Conservation (phyloP, 1,140 invertebrate genomes). For the Penaeus indicus region DNA sequence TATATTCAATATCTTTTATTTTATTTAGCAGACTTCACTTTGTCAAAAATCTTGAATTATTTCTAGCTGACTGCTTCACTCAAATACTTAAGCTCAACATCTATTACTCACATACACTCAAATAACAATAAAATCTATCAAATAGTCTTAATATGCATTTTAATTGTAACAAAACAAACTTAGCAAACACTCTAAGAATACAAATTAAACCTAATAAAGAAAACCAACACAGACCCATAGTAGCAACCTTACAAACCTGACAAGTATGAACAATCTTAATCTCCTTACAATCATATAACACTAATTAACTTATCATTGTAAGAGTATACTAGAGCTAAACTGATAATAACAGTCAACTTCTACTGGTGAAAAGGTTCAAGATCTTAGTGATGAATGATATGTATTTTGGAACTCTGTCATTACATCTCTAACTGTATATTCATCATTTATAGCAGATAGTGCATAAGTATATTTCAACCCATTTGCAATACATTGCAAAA, state of each 20-base stretch:
- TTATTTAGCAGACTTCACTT: conserved; percentile 19
- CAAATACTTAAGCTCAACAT: conserved; percentile 25
- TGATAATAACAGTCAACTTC: conserved; percentile 53
- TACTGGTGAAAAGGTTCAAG: conserved; percentile 52
- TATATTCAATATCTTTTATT: conserved; percentile 28
- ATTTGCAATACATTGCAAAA: conserved; percentile 52
- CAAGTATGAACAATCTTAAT: conserved; percentile 37
- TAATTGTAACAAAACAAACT: conserved; percentile 36
- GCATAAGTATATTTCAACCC: conserved; percentile 52
- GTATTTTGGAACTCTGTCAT: conserved; percentile 58
- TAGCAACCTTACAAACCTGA: conserved; percentile 52
- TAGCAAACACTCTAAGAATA: conserved; percentile 37
- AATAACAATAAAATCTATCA: conserved; percentile 34
- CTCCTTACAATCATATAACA: conserved; percentile 42
- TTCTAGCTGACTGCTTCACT: conserved; percentile 28
- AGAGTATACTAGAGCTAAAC: conserved; percentile 45
- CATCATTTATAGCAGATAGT: conserved; percentile 56
- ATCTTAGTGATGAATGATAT: conserved; percentile 60
- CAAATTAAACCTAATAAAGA: conserved; percentile 28
- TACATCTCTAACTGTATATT: conserved; percentile 41
- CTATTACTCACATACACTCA: conserved; percentile 38
- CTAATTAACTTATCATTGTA: conserved; percentile 36
- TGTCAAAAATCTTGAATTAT: conserved; percentile 30
- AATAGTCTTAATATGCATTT: conserved; percentile 49
- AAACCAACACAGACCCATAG: conserved; percentile 37